Evolutionary conservation across 2,888 invertebrate species (phyloP), one percentile per base, ranked within the genome.

Genomic region (Scaptomyza reducta): DNA sequence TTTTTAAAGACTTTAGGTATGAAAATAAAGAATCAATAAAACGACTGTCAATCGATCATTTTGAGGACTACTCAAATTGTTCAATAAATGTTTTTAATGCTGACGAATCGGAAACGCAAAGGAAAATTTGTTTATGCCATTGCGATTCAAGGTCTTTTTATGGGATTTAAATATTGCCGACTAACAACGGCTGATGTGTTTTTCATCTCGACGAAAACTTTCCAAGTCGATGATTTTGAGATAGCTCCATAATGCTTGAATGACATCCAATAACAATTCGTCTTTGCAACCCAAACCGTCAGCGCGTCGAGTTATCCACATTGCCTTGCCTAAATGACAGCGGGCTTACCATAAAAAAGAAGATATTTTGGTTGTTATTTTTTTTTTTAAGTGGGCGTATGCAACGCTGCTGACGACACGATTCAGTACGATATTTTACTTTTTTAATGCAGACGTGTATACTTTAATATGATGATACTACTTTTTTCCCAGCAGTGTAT

Each of bases 241-340:
- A 14, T 50, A 25, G 25, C 35, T 50, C 35, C 25, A 13, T 38
- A 25, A 50, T 50, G 22, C 38, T 16, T 50, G 14, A 38, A 38
- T 50, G 50, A n/a, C 14, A 38, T 38, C 25, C 35, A 35, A 49
- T 49, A 49, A 49, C 33, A 11, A 6, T 11, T 49, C 35, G 49
- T 33, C 35, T 14, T 22, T 35, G 22, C 35, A 50, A 11, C 11
- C 25, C 14, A 11, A 22, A 16, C 5, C 3, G 14, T 14, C 50
- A 50, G 25, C 11, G 25, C 13, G 18, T 14, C 6, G 14, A 50
- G 14, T 35, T 22, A 50, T 11, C 22, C 25, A 0, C n/a, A 16
- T 18, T 29, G 18, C 18, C 3, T 18, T 18, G 31, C 47, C 16
- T 9, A 29, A 33, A 2, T 49, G 33, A 11, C n/a, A 14, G 11